phyloP scores from a whole-genome alignment of 2,888 invertebrate species.

The Megaustenia siamemsis region DNA sequence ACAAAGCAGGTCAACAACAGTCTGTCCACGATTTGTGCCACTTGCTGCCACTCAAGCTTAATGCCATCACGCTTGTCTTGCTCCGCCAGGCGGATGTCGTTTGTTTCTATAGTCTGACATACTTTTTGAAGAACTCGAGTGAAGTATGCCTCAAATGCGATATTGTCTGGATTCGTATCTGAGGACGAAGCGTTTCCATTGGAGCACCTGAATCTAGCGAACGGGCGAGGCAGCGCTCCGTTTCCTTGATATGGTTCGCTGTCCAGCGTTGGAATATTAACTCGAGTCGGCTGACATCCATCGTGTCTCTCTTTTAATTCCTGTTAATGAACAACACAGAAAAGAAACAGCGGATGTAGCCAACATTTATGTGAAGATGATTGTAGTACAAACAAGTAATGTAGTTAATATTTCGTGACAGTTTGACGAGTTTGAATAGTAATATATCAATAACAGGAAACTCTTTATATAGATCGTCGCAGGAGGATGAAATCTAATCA shows the following conservation, averaged over 20 bases:
- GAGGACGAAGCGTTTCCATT: conserved; percentile 18
- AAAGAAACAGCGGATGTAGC: too few relatives aligned
- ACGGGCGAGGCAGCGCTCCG: conserved; percentile 54
- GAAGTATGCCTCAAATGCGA: conserved; percentile 83
- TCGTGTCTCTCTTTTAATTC: conserved; percentile 51
- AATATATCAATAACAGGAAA: too few relatives aligned
- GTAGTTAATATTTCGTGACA: too few relatives aligned
- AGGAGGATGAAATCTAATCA: too few relatives aligned
- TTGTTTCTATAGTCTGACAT: conserved; percentile 88
- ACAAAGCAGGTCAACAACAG: conserved; percentile 82
- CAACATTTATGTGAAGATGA: too few relatives aligned
- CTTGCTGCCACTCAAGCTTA: conserved; percentile 88
- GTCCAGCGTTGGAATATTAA: conserved; percentile 49
- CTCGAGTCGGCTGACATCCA: conserved; percentile 27
- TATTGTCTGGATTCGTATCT: conserved; percentile 11
- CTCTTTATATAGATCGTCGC: too few relatives aligned
- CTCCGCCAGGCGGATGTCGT: conserved; percentile 88
- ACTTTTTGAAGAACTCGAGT: conserved; percentile 86
- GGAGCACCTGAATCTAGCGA: conserved; percentile 41
- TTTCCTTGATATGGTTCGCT: conserved; percentile 52
- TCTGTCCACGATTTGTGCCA: conserved; percentile 89
- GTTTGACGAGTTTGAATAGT: too few relatives aligned
- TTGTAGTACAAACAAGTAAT: too few relatives aligned
- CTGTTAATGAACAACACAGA: conserved; percentile 40
- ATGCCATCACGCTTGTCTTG: conserved; percentile 89